Evolutionary conservation across 2,888 invertebrate genomes (phyloP).

Genomic region (Nesidiocoris tenuis): DNA sequence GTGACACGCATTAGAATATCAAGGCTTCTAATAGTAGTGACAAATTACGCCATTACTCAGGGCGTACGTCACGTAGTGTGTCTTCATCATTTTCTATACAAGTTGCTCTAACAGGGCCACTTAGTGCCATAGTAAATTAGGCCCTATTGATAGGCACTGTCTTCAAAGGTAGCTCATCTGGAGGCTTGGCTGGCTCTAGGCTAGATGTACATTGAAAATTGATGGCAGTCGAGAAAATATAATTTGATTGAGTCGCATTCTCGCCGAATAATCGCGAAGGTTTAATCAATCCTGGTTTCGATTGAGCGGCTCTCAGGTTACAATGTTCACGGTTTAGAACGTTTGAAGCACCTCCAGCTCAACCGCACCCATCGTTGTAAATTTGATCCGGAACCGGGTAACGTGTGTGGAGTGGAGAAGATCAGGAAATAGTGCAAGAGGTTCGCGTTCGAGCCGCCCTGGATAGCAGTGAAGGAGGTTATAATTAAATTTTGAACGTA

Average conservation of each 20-base stretch:
- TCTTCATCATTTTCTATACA: neutral
- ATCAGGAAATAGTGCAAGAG: neutral
- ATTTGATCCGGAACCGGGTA: too few species aligned
- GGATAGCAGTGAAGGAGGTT: conserved; percentile 7
- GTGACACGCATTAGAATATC: too few species aligned
- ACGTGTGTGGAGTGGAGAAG: neutral
- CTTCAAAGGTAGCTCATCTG: too few species aligned
- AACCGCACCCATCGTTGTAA: neutral
- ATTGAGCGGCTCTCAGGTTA: neutral
- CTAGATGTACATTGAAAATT: too few species aligned
- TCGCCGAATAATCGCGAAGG: too few species aligned
- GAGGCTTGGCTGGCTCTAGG: too few species aligned
- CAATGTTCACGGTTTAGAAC: neutral
- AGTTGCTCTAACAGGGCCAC: too few species aligned
- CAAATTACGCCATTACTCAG: neutral
- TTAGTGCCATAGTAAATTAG: neutral
- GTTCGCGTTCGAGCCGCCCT: neutral
- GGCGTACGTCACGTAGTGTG: neutral
- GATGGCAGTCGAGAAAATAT: too few species aligned
- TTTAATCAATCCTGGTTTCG: neutral
- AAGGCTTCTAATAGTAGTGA: neutral
- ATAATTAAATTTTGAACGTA: conserved; percentile 36
- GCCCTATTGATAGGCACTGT: neutral
- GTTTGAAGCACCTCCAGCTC: neutral
- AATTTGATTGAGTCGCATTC: too few species aligned